A percentile compares a stretch with the other conserved stretches of the same genome.
These are phyloP conservation scores for Morpho deidamia DNA, from an alignment of 2,888 invertebrate genomes.

Conservation along the genomic window DNA sequence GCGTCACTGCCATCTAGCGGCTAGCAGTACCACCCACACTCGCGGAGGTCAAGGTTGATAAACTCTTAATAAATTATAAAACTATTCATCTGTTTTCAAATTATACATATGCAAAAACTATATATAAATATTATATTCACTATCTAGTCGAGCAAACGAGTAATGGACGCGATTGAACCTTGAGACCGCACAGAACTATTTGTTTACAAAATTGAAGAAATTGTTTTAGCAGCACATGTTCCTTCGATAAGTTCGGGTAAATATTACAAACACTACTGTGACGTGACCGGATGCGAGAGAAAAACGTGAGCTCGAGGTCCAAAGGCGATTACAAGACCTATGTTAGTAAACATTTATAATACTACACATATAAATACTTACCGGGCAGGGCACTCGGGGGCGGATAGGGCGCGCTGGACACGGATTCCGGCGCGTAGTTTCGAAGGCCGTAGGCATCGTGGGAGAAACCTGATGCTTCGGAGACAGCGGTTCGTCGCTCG, in stretches of 20 bases:
- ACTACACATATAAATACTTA: constrained; percentile 43
- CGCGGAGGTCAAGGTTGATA: constrained; percentile 66
- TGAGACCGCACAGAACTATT: constrained; percentile 17
- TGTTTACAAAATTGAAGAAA: constrained; percentile 66
- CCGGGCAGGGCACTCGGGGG: constrained; percentile 84
- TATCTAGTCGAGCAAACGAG: neutral
- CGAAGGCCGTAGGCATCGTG: constrained; percentile 87
- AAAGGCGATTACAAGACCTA: constrained; percentile 25
- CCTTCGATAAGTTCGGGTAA: constrained; percentile 55
- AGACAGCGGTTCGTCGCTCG: constrained; percentile 82
- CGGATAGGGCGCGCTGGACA: constrained; percentile 86
- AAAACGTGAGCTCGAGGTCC: constrained; percentile 52
- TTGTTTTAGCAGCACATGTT: constrained; percentile 52
- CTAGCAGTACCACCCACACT: constrained; percentile 37
- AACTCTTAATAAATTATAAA: constrained; percentile 64
- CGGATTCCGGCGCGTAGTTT: constrained; percentile 86
- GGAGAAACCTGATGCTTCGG: constrained; percentile 81
- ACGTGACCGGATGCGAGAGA: constrained; percentile 40
- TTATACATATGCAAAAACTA: constrained; percentile 4
- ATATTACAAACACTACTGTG: constrained; percentile 62
- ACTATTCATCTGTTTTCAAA: constrained; percentile 39
- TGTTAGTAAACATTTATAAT: constrained; percentile 11
- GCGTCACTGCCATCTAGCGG: constrained; percentile 61
- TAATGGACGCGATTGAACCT: constrained; percentile 23
- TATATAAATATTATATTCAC: constrained; percentile 2